A percentile compares a stretch with the other conserved stretches of the same genome.
phyloP scores from a whole-genome alignment of 2,113 vertebrate genomes.

The Scopus umbretta region DNA sequence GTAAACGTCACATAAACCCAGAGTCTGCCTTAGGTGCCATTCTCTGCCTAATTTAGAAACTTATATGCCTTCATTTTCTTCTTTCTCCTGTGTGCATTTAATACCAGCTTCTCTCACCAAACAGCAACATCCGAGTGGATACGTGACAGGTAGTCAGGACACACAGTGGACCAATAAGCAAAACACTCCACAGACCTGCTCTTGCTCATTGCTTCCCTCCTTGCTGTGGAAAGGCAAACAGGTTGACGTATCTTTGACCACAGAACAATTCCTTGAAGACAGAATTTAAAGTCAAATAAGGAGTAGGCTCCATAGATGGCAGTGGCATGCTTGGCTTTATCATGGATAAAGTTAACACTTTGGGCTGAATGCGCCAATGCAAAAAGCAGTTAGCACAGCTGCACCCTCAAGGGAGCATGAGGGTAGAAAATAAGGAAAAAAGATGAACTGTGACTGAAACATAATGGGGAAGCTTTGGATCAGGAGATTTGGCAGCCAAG shows the following conservation, averaged over 20 bases:
- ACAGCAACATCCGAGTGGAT: neutral
- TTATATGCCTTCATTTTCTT: neutral
- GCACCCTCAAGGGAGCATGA: neutral
- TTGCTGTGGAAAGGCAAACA: neutral
- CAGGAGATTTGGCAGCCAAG: neutral
- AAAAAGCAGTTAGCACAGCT: neutral
- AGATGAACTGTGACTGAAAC: neutral
- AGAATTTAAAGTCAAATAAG: neutral
- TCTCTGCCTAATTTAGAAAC: neutral
- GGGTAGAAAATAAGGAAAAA: neutral
- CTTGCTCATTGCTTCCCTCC: neutral
- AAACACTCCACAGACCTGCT: neutral
- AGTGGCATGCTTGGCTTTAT: neutral
- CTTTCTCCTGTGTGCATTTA: neutral
- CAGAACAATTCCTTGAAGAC: neutral
- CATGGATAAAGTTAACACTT: neutral
- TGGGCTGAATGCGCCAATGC: neutral
- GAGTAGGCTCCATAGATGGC: neutral
- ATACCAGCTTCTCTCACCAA: neutral
- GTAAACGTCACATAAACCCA: neutral
- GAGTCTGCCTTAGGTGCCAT: neutral
- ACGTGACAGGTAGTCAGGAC: neutral
- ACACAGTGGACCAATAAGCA: neutral
- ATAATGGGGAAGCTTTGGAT: neutral
- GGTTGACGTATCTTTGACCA: neutral